phyloP scores from a whole-genome alignment of 1,140 invertebrate genomes.

The Sweltsa coloradensis region DNA sequence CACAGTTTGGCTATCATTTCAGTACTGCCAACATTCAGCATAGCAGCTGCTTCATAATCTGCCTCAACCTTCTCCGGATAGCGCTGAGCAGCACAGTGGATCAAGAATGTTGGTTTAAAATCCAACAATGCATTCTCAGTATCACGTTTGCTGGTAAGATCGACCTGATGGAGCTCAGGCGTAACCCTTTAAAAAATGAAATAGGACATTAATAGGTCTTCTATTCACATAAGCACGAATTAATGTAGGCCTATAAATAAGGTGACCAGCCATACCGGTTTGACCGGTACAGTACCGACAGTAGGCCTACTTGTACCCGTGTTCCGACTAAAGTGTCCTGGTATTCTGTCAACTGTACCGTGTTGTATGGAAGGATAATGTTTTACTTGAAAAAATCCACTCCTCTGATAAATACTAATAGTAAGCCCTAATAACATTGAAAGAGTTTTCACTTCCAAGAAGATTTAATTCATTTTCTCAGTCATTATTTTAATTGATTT shows the following conservation, averaged over 20 bases:
- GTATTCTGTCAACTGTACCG: not conserved
- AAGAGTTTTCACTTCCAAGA: too few species aligned
- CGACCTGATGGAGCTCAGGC: constrained; percentile 17
- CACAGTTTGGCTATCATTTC: constrained; percentile 29
- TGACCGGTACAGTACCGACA: too few species aligned
- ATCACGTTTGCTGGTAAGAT: constrained; percentile 27
- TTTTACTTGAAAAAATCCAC: too few species aligned
- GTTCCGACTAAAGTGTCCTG: not conserved
- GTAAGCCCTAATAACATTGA: too few species aligned
- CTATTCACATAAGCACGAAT: not conserved
- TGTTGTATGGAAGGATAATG: not conserved
- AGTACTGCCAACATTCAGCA: constrained; percentile 35
- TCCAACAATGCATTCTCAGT: constrained; percentile 25
- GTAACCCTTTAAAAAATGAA: not conserved
- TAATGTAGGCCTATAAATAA: not conserved
- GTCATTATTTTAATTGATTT: too few species aligned
- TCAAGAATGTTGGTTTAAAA: constrained; percentile 33
- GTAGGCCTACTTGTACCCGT: not conserved
- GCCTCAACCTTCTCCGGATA: constrained; percentile 38
- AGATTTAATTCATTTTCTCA: too few species aligned
- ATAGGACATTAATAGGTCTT: not conserved
- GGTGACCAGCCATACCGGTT: too few species aligned
- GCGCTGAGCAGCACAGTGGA: constrained; percentile 41
- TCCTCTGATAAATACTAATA: too few species aligned
- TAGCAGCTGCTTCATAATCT: constrained; percentile 28